Evolutionary conservation across 2,113 vertebrate species (phyloP).

Genomic region (Rhabdornis inornatus): DNA sequence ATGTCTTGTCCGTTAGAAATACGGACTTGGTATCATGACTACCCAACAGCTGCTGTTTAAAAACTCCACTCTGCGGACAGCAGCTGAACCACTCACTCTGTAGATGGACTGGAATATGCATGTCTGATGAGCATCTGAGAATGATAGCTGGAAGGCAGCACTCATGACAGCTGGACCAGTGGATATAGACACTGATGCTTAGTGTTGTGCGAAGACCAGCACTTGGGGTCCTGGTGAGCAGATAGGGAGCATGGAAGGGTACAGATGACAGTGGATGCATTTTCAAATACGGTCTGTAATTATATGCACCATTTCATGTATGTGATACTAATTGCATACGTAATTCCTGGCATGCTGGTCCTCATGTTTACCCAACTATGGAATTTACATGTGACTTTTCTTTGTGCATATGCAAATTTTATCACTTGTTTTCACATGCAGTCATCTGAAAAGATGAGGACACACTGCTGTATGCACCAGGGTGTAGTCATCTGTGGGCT

Average conservation of each 20-base stretch:
- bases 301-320: not conserved
- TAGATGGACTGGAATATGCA: not conserved
- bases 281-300: not conserved
- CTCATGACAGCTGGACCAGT: not conserved
- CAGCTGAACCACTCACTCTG: not conserved
- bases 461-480: not conserved
- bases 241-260: not conserved
- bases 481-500: not conserved
- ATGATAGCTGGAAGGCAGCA: not conserved
- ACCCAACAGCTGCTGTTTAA: not conserved
- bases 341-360: not conserved
- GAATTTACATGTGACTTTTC: not conserved
- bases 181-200: not conserved
- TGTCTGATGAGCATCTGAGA: slow-evolving; percentile 1
- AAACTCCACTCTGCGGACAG: not conserved
- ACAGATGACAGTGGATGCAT: not conserved
- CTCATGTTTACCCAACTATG: not conserved
- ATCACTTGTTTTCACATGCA: not conserved
- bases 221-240: not conserved
- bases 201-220: not conserved
- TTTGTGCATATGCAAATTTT: not conserved
- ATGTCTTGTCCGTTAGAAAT: not conserved
- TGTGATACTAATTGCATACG: not conserved
- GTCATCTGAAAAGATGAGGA: not conserved
- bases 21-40: not conserved